A percentile compares a stretch with the other conserved stretches of the same genome.
Conservation (phyloP, 2,113 vertebrate species). For the Silurus meridionalis region DNA sequence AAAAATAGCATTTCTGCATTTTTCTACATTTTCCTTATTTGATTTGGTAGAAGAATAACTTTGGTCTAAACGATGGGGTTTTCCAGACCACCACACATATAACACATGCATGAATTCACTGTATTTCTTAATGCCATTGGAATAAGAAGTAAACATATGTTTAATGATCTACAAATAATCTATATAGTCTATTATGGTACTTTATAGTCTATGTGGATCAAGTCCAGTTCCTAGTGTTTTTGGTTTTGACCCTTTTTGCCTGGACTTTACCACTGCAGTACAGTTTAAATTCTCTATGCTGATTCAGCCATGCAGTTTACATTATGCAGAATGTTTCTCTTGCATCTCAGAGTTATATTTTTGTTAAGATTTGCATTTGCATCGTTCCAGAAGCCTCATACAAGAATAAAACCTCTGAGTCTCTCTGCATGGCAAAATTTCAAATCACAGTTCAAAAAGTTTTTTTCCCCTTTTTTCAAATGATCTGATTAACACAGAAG, state of each 20-base stretch:
- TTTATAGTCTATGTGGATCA: neutral
- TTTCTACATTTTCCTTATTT: no score
- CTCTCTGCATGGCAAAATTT: neutral
- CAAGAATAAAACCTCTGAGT: neutral
- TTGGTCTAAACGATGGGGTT: neutral
- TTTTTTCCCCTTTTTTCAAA: neutral
- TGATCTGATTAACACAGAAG: neutral
- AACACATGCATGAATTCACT: neutral
- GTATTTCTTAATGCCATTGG: neutral
- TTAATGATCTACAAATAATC: neutral
- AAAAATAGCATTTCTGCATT: neutral
- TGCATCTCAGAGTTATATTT: neutral
- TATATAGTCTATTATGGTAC: no score
- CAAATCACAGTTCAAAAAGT: no score
- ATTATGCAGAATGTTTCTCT: neutral
- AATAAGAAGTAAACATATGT: neutral
- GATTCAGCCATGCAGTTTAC: neutral
- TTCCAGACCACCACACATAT: conserved; percentile 1
- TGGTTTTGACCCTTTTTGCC: neutral
- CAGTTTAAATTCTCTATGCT: neutral
- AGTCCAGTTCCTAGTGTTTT: neutral
- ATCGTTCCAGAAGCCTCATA: neutral
- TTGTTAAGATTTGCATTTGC: neutral
- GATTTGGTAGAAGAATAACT: no score
- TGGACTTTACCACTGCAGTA: neutral